phyloP scores from a whole-genome alignment of 2,888 invertebrate genomes.

The Lypha dubia region DNA sequence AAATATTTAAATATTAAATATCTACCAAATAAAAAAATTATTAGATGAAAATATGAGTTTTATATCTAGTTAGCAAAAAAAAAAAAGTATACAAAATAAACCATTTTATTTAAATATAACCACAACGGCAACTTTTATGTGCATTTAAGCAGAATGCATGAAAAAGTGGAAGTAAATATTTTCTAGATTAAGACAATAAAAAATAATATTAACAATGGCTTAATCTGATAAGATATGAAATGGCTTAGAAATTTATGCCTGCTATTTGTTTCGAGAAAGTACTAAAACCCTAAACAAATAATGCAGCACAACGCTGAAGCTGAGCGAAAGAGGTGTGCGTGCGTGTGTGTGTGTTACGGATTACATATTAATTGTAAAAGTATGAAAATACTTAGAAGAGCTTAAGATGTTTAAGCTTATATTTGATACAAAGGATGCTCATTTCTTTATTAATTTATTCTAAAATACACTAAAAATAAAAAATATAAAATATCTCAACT shows the following conservation, averaged over 20 bases:
- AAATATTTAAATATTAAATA: too few species aligned
- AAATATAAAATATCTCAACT: slow-evolving; percentile 47
- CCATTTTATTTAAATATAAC: too few species aligned
- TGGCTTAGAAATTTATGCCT: slow-evolving; percentile 33
- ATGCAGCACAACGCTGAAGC: neutral
- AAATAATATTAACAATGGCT: slow-evolving; percentile 52
- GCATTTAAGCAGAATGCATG: too few species aligned
- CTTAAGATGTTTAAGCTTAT: slow-evolving; percentile 24
- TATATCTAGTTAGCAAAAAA: too few species aligned
- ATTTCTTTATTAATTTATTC: slow-evolving; percentile 57
- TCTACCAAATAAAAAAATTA: too few species aligned
- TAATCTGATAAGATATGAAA: slow-evolving; percentile 55
- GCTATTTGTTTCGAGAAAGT: slow-evolving; percentile 17
- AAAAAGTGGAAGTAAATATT: slow-evolving; percentile 34
- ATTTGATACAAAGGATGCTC: slow-evolving; percentile 14
- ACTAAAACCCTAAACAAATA: slow-evolving; percentile 52
- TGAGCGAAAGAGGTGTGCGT: neutral
- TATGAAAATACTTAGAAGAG: slow-evolving; percentile 7
- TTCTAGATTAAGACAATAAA: slow-evolving; percentile 60
- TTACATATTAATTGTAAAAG: slow-evolving; percentile 65
- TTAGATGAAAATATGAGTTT: too few species aligned
- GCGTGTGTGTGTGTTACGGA: slow-evolving; percentile 43
- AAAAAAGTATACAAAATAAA: too few species aligned
- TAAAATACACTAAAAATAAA: neutral
- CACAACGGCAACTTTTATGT: neutral